Evolutionary conservation across 1,140 invertebrate species (phyloP), one percentile per base, ranked within the genome.

Genomic region (Magallana gigas): DNA sequence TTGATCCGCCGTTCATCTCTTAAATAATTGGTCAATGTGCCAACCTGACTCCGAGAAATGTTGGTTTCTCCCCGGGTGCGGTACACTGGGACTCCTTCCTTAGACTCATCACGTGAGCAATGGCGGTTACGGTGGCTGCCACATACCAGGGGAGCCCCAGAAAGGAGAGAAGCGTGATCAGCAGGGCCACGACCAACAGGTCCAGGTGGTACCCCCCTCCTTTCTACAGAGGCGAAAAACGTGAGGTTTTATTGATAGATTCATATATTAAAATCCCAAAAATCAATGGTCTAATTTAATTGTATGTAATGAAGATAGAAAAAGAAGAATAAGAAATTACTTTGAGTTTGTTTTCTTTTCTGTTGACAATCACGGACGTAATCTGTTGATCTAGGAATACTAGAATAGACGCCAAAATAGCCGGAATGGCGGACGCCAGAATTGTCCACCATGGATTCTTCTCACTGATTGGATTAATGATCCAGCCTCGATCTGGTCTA

Each of bases 331-430:
- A 1, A 48, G 36, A 48, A 48, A 48, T 83, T 84, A 84, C 83
- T 36, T 84, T 84, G 12, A 92, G 83, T 88, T 92, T 92, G 60
- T 92, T 88, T 83, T 90, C 88, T 76, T 80, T 84, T 59, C 98
- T 96, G 94, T 99, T 99, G 1, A 99, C 97, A 93, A 99, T 99
- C 23, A 99, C 99, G 85, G 98, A 97, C 0, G 98, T 99, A 83
- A 99, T 99, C 95, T 99, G 98, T 94, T 99, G 99, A 96, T 99
- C 98, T 98, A 99, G 99, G 94, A 99, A 99, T 91, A 99, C 98
- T 3, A 99, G 96, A 92, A 99, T 99, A 12, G 98, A 99, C 57
- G 98, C 98, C 12, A 99, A 95, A 9, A 99, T 94, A 81, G 99
- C 99, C 1, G 99, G 99, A 58, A 99, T 94, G 59, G 97, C 92